Evolutionary conservation across 2,797 vertebrate genomes (phyloP).

Genomic region (Limnodromus scolopaceus): DNA sequence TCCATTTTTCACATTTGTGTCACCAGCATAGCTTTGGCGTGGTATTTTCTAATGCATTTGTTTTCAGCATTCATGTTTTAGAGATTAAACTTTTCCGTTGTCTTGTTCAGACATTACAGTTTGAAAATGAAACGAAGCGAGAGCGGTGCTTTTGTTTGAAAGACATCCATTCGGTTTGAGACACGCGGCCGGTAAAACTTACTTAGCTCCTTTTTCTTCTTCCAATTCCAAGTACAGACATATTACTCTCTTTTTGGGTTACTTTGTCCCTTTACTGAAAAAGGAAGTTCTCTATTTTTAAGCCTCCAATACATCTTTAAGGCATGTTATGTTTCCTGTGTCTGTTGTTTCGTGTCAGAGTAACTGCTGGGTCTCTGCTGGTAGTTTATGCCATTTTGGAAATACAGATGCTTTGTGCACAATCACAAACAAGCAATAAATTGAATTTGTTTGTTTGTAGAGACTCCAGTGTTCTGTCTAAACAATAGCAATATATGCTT

Average conservation of each 20-base stretch:
- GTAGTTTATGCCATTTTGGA: background rate
- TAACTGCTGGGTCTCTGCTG: background rate
- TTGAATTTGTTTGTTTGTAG: background rate
- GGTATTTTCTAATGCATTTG: conserved; percentile 60
- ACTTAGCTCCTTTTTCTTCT: background rate
- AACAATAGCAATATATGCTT: background rate
- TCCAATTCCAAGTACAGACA: background rate
- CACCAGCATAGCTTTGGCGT: conserved; percentile 29
- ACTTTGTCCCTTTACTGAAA: background rate
- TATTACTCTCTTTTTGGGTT: background rate
- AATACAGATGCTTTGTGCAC: background rate
- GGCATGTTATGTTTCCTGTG: background rate
- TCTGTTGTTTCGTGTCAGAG: conserved; percentile 17
- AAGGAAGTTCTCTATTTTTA: conserved; percentile 13
- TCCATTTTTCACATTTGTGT: conserved; percentile 65
- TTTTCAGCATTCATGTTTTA: conserved; percentile 56
- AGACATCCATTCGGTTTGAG: background rate
- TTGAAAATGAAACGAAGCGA: conserved; percentile 48
- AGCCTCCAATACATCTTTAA: background rate
- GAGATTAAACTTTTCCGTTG: conserved; percentile 51
- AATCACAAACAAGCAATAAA: background rate
- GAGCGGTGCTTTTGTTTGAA: conserved; percentile 18
- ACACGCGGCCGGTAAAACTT: background rate
- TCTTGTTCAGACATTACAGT: conserved; percentile 5
- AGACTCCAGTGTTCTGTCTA: background rate